Evolutionary conservation across 1,140 invertebrate genomes (phyloP).

Genomic region (Drosophila equinoxialis): DNA sequence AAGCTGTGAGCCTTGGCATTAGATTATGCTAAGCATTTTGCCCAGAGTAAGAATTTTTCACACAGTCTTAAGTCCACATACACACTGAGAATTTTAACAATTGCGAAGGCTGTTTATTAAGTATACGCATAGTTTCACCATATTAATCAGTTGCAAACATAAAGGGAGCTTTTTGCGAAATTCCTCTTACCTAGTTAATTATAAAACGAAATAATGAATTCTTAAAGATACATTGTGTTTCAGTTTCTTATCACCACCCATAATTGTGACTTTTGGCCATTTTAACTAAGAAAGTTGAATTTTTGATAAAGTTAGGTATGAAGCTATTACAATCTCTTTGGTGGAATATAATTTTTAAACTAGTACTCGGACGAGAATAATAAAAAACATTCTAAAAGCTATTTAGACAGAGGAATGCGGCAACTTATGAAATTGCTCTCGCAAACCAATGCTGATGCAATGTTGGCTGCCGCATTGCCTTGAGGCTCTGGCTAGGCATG

Average conservation of each 20-base stretch:
- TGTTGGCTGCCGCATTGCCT: constrained; percentile 34
- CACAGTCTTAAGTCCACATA: constrained; percentile 25
- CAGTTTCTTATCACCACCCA: too few relatives aligned
- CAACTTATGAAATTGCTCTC: neutral
- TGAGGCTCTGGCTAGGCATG: constrained; percentile 48
- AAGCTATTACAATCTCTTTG: too few relatives aligned
- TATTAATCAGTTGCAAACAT: neutral
- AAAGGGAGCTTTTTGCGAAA: neutral
- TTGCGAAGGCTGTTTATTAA: constrained; percentile 3
- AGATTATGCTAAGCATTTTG: constrained; percentile 69
- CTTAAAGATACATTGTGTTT: too few relatives aligned
- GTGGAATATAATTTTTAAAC: too few relatives aligned
- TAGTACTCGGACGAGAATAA: too few relatives aligned
- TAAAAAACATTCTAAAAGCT: too few relatives aligned
- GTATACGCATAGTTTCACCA: neutral
- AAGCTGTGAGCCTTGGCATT: constrained; percentile 50
- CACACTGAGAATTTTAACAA: neutral
- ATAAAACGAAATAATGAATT: too few relatives aligned
- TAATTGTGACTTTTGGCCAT: too few relatives aligned
- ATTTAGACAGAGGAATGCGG: too few relatives aligned
- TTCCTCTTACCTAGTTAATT: too few relatives aligned
- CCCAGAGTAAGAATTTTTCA: constrained; percentile 50
- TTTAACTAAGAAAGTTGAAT: too few relatives aligned
- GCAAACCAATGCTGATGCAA: constrained; percentile 13
- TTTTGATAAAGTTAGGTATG: too few relatives aligned